These are phyloP conservation scores for Silurus aristotelis DNA, from an alignment of 2,797 vertebrate species.

Conservation along the genomic window DNA sequence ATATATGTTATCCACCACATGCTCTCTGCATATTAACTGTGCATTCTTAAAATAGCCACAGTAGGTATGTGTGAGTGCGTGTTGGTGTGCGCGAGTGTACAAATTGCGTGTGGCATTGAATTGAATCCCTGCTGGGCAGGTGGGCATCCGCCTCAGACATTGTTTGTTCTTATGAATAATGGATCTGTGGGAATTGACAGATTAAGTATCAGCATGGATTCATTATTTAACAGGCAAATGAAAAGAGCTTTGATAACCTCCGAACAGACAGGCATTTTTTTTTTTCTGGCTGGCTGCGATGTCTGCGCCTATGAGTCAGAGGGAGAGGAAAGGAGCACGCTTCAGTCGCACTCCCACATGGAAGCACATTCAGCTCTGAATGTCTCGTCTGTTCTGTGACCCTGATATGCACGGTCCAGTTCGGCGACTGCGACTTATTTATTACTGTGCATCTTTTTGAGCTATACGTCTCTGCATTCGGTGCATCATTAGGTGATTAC, in stretches of 20 bases:
- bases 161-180: constrained; percentile 63
- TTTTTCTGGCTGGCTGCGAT: constrained; percentile 35
- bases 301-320: constrained; percentile 52
- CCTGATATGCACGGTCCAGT: background rate
- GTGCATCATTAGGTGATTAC: background rate
- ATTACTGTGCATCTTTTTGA: background rate
- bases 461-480: background rate
- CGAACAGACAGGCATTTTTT: constrained; percentile 51
- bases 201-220: constrained; percentile 58
- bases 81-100: constrained; percentile 7
- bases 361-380: constrained; percentile 32
- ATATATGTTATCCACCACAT: background rate
- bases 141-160: constrained; percentile 50
- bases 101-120: background rate
- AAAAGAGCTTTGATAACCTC: constrained; percentile 58
- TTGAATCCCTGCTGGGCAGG: constrained; percentile 47
- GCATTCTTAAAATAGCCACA: background rate
- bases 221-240: constrained; percentile 61
- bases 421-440: constrained; percentile 19
- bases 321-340: constrained; percentile 53
- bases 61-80: background rate
- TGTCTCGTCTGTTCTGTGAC: constrained; percentile 27
- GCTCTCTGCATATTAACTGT: background rate
- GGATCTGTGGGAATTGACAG: constrained; percentile 58
- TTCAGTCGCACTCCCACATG: constrained; percentile 28